Conservation (phyloP, 1,140 invertebrate genomes). For the Drosophila virilis region DNA sequence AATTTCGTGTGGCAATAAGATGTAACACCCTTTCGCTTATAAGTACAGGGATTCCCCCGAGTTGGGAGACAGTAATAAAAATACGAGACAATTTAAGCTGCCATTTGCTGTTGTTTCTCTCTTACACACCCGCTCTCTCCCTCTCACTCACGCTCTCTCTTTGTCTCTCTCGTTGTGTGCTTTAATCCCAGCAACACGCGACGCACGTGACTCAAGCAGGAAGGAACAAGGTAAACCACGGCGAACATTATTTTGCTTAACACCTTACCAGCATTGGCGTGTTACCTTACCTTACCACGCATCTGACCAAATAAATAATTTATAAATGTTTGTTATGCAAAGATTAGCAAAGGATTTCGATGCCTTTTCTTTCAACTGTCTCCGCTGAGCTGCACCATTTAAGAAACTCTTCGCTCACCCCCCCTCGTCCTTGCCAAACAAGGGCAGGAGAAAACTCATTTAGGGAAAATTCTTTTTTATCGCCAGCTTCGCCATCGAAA, state of each 20-base stretch:
- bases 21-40: conserved; percentile 36
- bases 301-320: conserved; percentile 55
- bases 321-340: conserved; percentile 56
- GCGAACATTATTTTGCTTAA: not conserved
- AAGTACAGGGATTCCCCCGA: not conserved
- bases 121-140: not conserved
- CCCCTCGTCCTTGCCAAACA: not conserved
- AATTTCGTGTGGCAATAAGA: conserved; percentile 50
- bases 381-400: not conserved
- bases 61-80: conserved; percentile 51
- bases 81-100: conserved; percentile 65
- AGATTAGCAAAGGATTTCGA: conserved; percentile 60
- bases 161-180: conserved; percentile 12
- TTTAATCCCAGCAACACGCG: conserved; percentile 36
- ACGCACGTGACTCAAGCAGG: conserved; percentile 19
- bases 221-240: not conserved
- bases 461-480: conserved; percentile 57
- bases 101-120: conserved; percentile 4
- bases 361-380: conserved; percentile 13
- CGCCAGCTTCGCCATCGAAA: conserved; percentile 58
- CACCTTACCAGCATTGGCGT: not conserved
- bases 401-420: not conserved
- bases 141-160: conserved; percentile 1
- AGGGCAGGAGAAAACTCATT: conserved; percentile 56
- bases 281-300: not conserved